Evolutionary conservation across 2,888 invertebrate species (phyloP), one percentile per base, ranked within the genome.

Genomic region (Stramonita haemastoma): DNA sequence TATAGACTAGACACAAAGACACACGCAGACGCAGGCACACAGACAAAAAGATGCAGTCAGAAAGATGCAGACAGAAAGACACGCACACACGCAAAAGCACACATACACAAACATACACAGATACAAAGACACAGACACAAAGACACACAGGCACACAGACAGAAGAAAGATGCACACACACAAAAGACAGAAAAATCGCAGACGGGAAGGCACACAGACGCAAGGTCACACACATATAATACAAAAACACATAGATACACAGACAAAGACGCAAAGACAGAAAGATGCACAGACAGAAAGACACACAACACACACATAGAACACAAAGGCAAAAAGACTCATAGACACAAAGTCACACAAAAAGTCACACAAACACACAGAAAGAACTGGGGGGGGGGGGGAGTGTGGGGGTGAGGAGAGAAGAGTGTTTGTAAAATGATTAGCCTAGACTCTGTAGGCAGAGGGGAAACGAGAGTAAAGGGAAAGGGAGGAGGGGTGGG

Each of bases 101-200:
- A 77, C 77, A 77, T 29, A 29, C 77, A 77, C 77, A 77, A n/a
- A 77, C 77, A 77, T 29, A 77, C 77, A 77, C 77, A 77, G 29
- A 77, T 22, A 70, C 70, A 77, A 29, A 77, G 29, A 77, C 77
- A 77, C 29, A 29, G 29, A 77, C 77, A 29, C 77, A 77, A 8
- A 4, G 29, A 77, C 77, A 29, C 29, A 77, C 70, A 70, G 17
- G 22, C 70, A 70, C 70, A 70, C 70, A 70, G 17, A 70, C 70
- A 70, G 5, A 70, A 5, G 22, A 70, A 5, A 70, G 5, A 70
- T 26, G 17, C 32, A 77, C 32, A 29, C 77, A 77, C 70, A 22
- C 70, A 70, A 13, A n/a, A n/a, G n/a, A n/a, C n/a, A n/a, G n/a
- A n/a, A n/a, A n/a, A n/a, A n/a, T n/a, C n/a, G 22, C 70, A 70